A percentile compares a stretch with the other conserved stretches of the same genome.
These are phyloP conservation scores for Laticauda colubrina DNA, from an alignment of 2,113 vertebrate species.

Conservation along the genomic window DNA sequence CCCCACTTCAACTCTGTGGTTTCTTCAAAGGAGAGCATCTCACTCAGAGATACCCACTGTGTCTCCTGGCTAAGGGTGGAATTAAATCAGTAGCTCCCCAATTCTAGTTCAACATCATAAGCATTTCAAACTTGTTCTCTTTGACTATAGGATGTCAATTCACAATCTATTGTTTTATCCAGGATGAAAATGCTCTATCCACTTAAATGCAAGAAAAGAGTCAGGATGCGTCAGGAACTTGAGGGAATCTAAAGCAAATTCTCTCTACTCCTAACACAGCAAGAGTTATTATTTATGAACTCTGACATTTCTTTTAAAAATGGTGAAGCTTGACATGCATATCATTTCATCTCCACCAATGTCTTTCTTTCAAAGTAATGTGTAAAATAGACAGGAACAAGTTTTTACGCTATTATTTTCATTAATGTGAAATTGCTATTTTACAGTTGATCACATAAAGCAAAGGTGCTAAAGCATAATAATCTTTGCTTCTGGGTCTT, in stretches of 20 bases:
- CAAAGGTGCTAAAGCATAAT: constrained; percentile 48
- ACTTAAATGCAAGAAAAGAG: constrained; percentile 34
- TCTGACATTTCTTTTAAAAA: not conserved
- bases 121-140: not conserved
- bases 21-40: not conserved
- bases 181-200: not conserved
- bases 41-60: not conserved
- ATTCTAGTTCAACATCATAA: not conserved
- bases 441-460: constrained; percentile 38
- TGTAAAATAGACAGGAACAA: constrained; percentile 39
- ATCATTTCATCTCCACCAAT: not conserved
- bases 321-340: not conserved
- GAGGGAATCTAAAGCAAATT: not conserved
- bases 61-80: not conserved
- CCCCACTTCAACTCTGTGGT: not conserved
- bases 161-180: not conserved
- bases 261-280: not conserved
- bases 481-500: constrained; percentile 36
- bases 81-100: not conserved
- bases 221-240: not conserved
- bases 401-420: constrained; percentile 40
- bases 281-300: constrained; percentile 15
- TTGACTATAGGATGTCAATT: not conserved
- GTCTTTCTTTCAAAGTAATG: constrained; percentile 11
- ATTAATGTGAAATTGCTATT: constrained; percentile 47